Base-by-base conservation (phyloP, 2,888 invertebrate genomes). In the Schrankia costaestrigalis region DNA sequence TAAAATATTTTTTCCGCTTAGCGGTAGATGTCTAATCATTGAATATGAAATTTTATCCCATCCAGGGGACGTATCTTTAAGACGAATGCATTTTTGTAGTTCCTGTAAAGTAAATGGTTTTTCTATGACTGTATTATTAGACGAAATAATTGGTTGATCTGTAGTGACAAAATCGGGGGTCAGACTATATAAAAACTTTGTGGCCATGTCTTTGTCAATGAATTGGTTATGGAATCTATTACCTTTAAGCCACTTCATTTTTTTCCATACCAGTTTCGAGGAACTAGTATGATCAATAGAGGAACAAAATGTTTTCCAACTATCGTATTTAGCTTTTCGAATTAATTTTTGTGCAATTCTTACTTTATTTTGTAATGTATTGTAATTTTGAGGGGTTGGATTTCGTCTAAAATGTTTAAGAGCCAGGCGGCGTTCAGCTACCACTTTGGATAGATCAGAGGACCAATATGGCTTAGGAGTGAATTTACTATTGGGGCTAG, bases 401-500 rank as follows among this genome's bases (percentile, higher is more conserved):
- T 25, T 25, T 12, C 13, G 11, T 7, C 24, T 32, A 18, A 13
- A 32, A 21, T 2, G 8, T 8, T 13, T 21, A 7, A 32, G 3
- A 8, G 32, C 26, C 14, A 26, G 13, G 1, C 32, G 18, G 2
- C 32, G 18, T 3, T 32, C 18, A n/a, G 32, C 19, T 1, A 26
- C 26, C 8, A 13, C 10, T 9, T 18, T 15, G 6, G 18, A 26
- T 4, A 10, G 23, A 13, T 26, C 12, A 19, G 13, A 6, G 5
- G 3, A 13, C 24, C 24, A 25, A 25, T 25, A 25, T 9, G 1
- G 3, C 8, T 25, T 25, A 1, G 24, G 24, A 3, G 3, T 3
- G 8, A 19, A 19, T 3, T 19, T 19, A 7, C 19, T 19, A 2
- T 7, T n/a, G 7, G 19, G 19, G 3, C 8, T 19, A 7, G 7